phyloP scores from a whole-genome alignment of 1,140 invertebrate genomes.

The Sarcophaga bullata region DNA sequence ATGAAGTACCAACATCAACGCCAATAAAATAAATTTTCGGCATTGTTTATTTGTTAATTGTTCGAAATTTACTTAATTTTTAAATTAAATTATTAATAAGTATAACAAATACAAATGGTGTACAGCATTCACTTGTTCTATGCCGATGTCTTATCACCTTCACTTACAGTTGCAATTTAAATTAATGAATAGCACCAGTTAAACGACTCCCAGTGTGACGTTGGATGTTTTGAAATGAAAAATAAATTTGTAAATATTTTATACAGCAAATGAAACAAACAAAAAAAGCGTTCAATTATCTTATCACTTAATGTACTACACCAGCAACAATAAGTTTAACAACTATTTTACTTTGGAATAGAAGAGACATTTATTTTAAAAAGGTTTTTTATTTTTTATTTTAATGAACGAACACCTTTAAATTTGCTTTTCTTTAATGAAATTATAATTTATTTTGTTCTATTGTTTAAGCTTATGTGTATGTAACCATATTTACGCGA shows the following conservation, averaged over 20 bases:
- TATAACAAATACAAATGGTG: background rate
- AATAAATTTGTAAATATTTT: background rate
- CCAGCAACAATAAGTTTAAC: background rate
- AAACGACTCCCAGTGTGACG: background rate
- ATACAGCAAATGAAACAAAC: background rate
- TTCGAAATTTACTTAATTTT: background rate
- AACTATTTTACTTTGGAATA: background rate
- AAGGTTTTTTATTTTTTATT: too few relatives aligned
- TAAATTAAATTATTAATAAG: conserved; percentile 10
- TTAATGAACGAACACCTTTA: too few relatives aligned
- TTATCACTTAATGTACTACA: conserved; percentile 18
- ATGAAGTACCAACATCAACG: conserved; percentile 93
- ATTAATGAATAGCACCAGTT: background rate
- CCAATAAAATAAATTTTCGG: conserved; percentile 77
- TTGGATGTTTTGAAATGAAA: conserved; percentile 9
- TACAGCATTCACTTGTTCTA: background rate
- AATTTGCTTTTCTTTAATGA: background rate
- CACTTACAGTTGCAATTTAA: conserved; percentile 33
- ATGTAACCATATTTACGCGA: background rate
- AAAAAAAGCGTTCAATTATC: conserved; percentile 25
- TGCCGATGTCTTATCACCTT: conserved; percentile 11
- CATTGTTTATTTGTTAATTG: conserved; percentile 3
- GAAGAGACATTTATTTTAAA: background rate
- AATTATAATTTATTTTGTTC: background rate
- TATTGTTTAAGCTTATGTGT: background rate